Evolutionary conservation across 1,140 invertebrate genomes (phyloP).

Genomic region (Bombus waltoni): DNA sequence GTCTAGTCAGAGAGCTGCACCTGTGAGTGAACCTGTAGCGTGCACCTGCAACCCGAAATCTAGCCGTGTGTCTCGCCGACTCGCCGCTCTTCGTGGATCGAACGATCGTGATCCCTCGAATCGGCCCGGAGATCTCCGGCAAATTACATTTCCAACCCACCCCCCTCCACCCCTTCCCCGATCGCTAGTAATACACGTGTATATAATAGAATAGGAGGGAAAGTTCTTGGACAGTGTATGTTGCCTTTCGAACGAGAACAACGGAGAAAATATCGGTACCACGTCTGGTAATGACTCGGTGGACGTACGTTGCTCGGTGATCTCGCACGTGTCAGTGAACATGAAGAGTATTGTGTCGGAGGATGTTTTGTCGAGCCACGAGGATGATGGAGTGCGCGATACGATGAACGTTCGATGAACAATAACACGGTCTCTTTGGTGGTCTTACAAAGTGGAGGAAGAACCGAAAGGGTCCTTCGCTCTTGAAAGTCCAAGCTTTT

Average conservation of each 20-base stretch:
- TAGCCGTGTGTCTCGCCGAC: not conserved
- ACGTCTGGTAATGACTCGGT: not conserved
- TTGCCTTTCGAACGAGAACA: not conserved
- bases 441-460: not conserved
- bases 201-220: not conserved
- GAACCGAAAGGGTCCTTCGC: not conserved
- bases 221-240: not conserved
- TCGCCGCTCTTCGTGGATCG: not conserved
- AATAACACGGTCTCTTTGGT: not conserved
- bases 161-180: not conserved
- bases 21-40: slow-evolving; percentile 64
- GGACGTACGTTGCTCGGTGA: not conserved
- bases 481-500: not conserved
- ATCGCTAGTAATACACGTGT: not conserved
- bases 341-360: not conserved
- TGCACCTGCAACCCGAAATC: slow-evolving; percentile 49
- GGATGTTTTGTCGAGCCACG: not conserved
- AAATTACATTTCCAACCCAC: not conserved
- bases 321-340: slow-evolving; percentile 41
- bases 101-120: not conserved
- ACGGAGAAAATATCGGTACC: not conserved
- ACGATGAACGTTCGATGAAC: slow-evolving; percentile 12
- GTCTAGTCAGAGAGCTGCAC: slow-evolving; percentile 75
- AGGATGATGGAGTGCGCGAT: slow-evolving; percentile 21
- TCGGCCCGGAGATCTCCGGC: not conserved